These are phyloP conservation scores for Centropyge bicolor DNA, from an alignment of 2,797 vertebrate species.

Conservation along the genomic window DNA sequence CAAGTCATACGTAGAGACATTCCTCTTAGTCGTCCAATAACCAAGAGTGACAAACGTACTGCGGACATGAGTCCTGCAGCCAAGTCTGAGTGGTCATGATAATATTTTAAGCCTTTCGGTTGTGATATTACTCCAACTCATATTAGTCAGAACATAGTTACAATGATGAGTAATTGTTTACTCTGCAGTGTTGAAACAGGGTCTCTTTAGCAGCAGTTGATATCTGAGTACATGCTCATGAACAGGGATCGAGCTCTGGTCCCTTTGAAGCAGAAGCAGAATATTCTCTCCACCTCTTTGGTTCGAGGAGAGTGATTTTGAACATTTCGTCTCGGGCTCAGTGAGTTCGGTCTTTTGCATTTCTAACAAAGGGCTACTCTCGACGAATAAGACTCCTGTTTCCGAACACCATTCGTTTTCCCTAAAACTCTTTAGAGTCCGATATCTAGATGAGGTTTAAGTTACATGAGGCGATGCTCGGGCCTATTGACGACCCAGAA, in stretches of 20 bases:
- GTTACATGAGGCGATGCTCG: constrained; percentile 67
- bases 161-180: constrained; percentile 41
- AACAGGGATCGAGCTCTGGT: constrained; percentile 31
- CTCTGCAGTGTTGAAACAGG: constrained; percentile 56
- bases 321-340: constrained; percentile 28
- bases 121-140: not conserved
- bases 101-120: not conserved
- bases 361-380: constrained; percentile 28
- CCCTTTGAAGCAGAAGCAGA: constrained; percentile 47
- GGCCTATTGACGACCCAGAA: constrained; percentile 46
- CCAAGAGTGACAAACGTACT: constrained; percentile 11
- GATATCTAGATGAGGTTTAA: constrained; percentile 63
- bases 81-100: constrained; percentile 17
- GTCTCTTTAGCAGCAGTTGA: constrained; percentile 66
- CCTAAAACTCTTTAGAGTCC: constrained; percentile 39
- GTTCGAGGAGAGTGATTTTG: constrained; percentile 12
- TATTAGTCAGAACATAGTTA: constrained; percentile 42
- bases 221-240: constrained; percentile 59
- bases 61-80: constrained; percentile 8
- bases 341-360: constrained; percentile 47
- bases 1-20: constrained; percentile 6
- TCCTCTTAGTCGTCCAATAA: constrained; percentile 18
- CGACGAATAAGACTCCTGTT: not conserved
- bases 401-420: constrained; percentile 20
- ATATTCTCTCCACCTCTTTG: constrained; percentile 7